Base-by-base conservation (phyloP, 2,797 vertebrate genomes). In the Silurus lanzhouensis region DNA sequence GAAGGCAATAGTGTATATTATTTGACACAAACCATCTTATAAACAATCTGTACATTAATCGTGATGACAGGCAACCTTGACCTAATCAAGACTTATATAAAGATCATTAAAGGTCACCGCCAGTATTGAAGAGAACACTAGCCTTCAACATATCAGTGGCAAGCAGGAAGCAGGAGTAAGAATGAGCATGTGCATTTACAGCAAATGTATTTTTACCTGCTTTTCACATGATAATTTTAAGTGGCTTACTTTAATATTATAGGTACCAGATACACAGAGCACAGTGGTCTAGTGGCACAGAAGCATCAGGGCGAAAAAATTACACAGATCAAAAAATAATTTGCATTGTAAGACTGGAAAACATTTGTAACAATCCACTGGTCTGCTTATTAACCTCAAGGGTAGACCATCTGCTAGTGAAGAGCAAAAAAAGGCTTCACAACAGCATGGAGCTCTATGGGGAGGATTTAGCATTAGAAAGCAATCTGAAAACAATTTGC, bases 351-450 rank as follows among this genome's bases (percentile, higher is more conserved):
- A 60, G 14, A 66, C 67, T 82, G 79, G 84, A 81, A 71, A 83
- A 68, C 85, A 88, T 89, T 88, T 81, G 83, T 81, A 88, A 66
- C 87, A 85, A 83, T 80, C 85, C 82, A 87, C 84, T 85, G 81
- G 87, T 88, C 84, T 77, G 68, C 77, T 86, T 88, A 87, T 88
- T 86, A 88, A 85, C 82, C 89, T 90, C 84, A 86, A 90, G 89
- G 89, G 85, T 82, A 66, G 89, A 88, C 89, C 87, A 90, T 90
- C 89, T 90, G 89, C 88, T 86, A 85, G 76, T 31, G 31, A 44
- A 77, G 79, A 83, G 77, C n/a, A 84, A 87, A 84, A 82, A 82
- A 82, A 84, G 61, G 66, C 78, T 75, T 70, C 71, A 84, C 55
- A 85, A 82, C 87, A 88, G 87, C 85, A 86, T 84, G 89, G 63